Percentiles rank a stretch among this genome's conserved stretches.
Conservation (phyloP, 2,113 vertebrate genomes). For the Indri indri region DNA sequence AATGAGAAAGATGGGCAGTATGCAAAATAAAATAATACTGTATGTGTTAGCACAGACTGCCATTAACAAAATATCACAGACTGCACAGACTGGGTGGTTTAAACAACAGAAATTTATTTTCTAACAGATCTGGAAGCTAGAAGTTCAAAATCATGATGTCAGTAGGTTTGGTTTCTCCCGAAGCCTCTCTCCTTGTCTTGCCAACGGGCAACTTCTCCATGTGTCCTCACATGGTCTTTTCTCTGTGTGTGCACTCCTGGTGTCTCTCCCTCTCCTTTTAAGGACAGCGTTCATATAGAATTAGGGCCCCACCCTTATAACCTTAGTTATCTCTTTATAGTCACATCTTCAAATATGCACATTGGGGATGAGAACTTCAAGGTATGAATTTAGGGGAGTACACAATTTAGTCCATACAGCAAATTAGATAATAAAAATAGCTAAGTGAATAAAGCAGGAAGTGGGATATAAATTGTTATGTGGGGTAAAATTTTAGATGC, state of each 20-base stretch:
- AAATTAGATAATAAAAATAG: background rate
- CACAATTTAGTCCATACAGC: background rate
- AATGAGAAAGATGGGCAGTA: background rate
- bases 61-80: background rate
- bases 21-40: background rate
- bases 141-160: background rate
- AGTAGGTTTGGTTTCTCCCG: background rate
- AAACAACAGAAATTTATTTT: background rate
- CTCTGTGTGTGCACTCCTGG: background rate
- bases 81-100: background rate
- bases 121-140: background rate
- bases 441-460: background rate
- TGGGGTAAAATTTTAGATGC: background rate
- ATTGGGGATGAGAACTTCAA: background rate
- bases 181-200: background rate
- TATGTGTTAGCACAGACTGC: background rate
- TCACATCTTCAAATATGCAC: background rate
- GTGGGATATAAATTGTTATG: background rate
- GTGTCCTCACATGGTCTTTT: background rate
- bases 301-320: background rate
- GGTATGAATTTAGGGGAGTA: background rate
- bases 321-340: background rate
- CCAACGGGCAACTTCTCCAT: fast-evolving
- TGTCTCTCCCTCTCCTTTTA: background rate
- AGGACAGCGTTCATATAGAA: background rate